Percentiles rank a stretch among this genome's conserved stretches.
Evolutionary conservation across 2,113 vertebrate genomes (phyloP).

Genomic region (Misgurnus anguillicaudatus): DNA sequence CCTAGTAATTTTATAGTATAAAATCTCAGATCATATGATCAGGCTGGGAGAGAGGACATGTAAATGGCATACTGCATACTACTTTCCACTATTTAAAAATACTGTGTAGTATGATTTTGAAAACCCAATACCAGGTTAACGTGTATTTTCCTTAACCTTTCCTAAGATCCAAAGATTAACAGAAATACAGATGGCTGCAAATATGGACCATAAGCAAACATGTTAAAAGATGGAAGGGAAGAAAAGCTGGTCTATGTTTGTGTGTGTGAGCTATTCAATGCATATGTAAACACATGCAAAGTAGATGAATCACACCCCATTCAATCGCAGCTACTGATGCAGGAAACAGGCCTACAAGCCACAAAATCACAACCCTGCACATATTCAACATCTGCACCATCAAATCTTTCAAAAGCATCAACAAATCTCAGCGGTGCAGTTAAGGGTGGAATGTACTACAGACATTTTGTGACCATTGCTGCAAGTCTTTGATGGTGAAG

Average conservation of each 20-base stretch:
- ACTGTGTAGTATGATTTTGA: not conserved
- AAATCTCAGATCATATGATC: too few relatives aligned
- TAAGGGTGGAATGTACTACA: not conserved
- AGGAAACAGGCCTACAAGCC: conserved; percentile 14
- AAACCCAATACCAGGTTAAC: not conserved
- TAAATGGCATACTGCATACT: too few relatives aligned
- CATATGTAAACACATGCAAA: conserved; percentile 63
- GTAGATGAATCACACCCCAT: conserved; percentile 65
- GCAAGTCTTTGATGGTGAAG: not conserved
- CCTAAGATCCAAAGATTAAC: not conserved
- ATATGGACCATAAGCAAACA: not conserved
- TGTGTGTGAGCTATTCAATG: conserved; percentile 66
- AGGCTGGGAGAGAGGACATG: too few relatives aligned
- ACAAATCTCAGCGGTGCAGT: not conserved
- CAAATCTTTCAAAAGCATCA: not conserved
- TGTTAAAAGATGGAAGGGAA: not conserved
- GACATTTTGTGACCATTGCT: not conserved
- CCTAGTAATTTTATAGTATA: too few relatives aligned
- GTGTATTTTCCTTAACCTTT: not conserved
- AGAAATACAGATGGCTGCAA: not conserved
- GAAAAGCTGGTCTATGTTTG: conserved; percentile 7
- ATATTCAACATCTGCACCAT: conserved; percentile 18
- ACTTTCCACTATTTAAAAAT: not conserved
- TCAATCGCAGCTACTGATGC: conserved; percentile 32
- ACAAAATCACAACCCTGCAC: not conserved